Percentiles rank a stretch among this genome's conserved stretches.
These are phyloP conservation scores for Vimba vimba DNA, from an alignment of 2,113 vertebrate genomes.

Conservation along the genomic window DNA sequence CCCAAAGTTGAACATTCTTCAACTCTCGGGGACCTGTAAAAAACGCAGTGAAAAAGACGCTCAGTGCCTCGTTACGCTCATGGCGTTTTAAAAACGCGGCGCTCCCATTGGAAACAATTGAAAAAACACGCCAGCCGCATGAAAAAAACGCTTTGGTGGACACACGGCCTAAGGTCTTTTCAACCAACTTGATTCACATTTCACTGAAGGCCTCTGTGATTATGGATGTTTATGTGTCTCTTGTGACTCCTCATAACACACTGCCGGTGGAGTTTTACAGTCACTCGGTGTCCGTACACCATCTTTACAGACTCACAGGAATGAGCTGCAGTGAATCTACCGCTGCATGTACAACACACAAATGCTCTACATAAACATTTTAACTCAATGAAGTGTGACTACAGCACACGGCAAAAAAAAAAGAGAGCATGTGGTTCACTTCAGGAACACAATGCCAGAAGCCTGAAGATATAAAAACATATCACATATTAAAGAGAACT, in stretches of 20 bases:
- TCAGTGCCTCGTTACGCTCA: too few species aligned
- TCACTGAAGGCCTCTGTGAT: neutral
- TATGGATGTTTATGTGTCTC: neutral
- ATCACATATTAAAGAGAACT: neutral
- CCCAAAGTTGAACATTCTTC: too few species aligned
- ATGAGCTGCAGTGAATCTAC: neutral
- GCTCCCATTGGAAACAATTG: too few species aligned
- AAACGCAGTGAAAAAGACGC: too few species aligned
- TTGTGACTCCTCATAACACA: neutral
- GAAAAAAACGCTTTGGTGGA: too few species aligned
- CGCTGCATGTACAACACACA: neutral
- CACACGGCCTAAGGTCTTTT: too few species aligned
- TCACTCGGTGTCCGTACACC: neutral
- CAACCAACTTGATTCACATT: neutral
- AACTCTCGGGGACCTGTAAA: too few species aligned
- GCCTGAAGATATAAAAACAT: neutral
- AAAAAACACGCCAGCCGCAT: too few species aligned
- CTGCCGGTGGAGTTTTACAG: neutral
- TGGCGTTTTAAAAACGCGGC: too few species aligned
- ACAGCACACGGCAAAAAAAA: neutral
- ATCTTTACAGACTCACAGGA: neutral
- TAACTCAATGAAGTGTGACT: neutral
- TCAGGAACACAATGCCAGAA: neutral
- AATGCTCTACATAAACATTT: neutral
- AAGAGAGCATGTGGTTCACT: neutral